Evolutionary conservation across 1,140 invertebrate genomes (phyloP).

Genomic region (Lordiphosa collinella): DNA sequence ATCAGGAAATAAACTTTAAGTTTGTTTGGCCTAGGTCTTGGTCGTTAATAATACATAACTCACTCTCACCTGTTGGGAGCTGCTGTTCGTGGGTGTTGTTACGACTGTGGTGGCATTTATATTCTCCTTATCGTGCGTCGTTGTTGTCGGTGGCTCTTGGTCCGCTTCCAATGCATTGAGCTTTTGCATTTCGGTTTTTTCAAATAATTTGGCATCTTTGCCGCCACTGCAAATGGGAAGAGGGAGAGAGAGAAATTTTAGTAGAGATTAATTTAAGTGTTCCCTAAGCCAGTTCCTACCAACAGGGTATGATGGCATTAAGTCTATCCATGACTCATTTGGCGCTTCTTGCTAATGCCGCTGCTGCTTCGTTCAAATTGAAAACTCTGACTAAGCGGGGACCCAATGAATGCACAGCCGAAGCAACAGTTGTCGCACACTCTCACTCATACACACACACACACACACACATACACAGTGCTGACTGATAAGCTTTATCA

Average conservation of each 20-base stretch:
- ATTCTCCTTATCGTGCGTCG: conserved; percentile 39
- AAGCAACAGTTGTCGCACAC: conserved; percentile 21
- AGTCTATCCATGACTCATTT: conserved; percentile 65
- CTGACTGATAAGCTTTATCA: conserved; percentile 67
- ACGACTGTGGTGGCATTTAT: conserved; percentile 28
- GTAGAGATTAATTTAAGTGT: not conserved
- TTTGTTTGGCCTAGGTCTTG: conserved; percentile 52
- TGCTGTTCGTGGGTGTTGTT: conserved; percentile 14
- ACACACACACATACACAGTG: conserved; percentile 13
- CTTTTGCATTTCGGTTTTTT: conserved; percentile 55
- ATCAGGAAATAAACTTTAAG: conserved; percentile 10
- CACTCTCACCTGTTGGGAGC: conserved; percentile 49
- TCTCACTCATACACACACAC: not conserved
- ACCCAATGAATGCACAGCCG: conserved; percentile 32
- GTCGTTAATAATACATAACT: conserved; percentile 7
- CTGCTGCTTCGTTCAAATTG: conserved; percentile 26
- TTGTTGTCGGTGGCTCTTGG: conserved; percentile 10
- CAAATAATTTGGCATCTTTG: conserved; percentile 68
- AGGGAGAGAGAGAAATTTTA: too few relatives aligned
- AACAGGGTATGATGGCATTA: conserved; percentile 62
- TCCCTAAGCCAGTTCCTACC: conserved; percentile 25
- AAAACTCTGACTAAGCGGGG: conserved; percentile 44
- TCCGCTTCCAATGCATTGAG: conserved; percentile 30
- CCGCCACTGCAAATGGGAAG: conserved; percentile 43
- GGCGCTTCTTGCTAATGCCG: conserved; percentile 9